Base-by-base conservation (phyloP, 2,888 invertebrate species). In the Dusona sp. region DNA sequence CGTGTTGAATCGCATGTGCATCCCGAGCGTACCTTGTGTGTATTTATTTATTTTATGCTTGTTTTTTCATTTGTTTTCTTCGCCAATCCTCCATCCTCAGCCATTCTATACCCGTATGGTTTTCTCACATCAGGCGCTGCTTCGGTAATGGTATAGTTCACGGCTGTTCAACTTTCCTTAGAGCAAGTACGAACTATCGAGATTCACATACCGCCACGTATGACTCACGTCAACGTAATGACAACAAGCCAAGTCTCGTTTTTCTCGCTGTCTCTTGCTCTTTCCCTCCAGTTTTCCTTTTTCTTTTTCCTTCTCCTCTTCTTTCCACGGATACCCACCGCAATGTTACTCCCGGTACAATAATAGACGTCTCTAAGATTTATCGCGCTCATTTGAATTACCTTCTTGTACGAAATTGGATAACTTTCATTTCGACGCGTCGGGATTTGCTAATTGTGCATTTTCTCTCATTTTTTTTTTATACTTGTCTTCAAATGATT, bases 91-190 rank as follows among this genome's bases (percentile, higher is more conserved):
- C 65, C 22, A 67, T 64, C 38, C 67, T 38, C 38, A 29, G 54
- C 22, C 25, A 68, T 72, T 64, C 36, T 65, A 54, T 61, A 74
- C 78, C 80, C 79, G 84, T 80, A 80, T 81, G 68, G 85, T 78
- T 36, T 78, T 61, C 61, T 45, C 38, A 13, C 80, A 42, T 36
- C 74, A 51, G 51, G 25, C 61, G 77, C n/a, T 74, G 57, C 74
- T 72, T 75, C 82, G 54, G 67, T 79, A 82, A 83, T 85, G 86
- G 87, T 79, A 87, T 85, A 83, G 87, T 87, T 87, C 86, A 86
- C 86, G 86, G 87, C 87, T 87, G 86, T 86, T 86, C 87, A 87
- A 84, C 87, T 87, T 87, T 84, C 86, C 86, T 86, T 77, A 65
- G 80, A 86, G 80, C 85, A 68, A 80, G 80, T 80, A 73, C 68